Base-by-base conservation (phyloP, 1,140 invertebrate species). In the Bombus turneri region DNA sequence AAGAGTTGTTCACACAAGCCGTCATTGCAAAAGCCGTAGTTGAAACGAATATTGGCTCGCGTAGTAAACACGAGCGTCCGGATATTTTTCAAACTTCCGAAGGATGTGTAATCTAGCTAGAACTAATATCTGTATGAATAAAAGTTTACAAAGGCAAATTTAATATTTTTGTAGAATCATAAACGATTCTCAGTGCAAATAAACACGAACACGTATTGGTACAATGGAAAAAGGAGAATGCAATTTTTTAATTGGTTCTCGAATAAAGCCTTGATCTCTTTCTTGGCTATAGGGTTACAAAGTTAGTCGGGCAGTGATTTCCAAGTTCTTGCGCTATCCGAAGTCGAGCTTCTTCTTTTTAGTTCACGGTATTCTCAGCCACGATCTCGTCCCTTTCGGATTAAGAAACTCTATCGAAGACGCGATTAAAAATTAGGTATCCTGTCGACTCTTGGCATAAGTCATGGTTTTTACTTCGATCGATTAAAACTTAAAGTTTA, bases 341-440 rank as follows among this genome's bases (percentile, higher is more conserved):
- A 81, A 81, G 76, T 84, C 78, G 37, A 81, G 73, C 69, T 53
- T 79, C 75, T 86, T 86, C 88, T 87, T 85, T 90, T 83, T 81
- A 86, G 59, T 77, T 88, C 81, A 66, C 83, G 68, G 83, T 86
- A 90, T 85, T 83, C 66, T 76, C 81, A 64, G 77, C 68, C 62
- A 78, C 59, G 85, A 87, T 89, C 85, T 72, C 80, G 80, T 41
- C 74, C 73, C 79, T 83, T 81, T 83, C 83, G 81, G 88, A 90
- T 90, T 90, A 90, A 86, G 81, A 89, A 90, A 90, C 88, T 90
- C 88, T 83, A 90, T 90, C 86, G 86, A 90, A 87, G 80, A 79
- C 88, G 83, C 87, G 89, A 90, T 90, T 87, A 89, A 90, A 90
- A 86, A 87, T 87, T 90, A 83, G 88, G 68, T 87, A 66, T 57